Evolutionary conservation across 2,888 invertebrate species (phyloP), one percentile per base, ranked within the genome.

Genomic region (Chloromyia formosa): DNA sequence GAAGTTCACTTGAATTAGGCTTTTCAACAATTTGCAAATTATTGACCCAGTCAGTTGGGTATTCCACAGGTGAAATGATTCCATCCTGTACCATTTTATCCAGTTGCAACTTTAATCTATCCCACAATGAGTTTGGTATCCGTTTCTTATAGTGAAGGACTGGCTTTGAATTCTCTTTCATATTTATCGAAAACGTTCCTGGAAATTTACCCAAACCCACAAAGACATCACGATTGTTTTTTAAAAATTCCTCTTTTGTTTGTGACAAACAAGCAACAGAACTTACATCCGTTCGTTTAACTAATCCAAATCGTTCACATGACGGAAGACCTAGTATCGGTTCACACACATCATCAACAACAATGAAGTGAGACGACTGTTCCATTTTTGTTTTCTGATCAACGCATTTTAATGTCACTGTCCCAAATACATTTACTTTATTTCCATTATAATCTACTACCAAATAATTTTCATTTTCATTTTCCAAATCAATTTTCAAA

Each of bases 31-130:
- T 10, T 53, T 53, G 53, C 53, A 53, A 76, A 64, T 78, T 78
- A 61, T 78, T 79, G 20, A 79, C 78, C 79, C 78, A 79, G 61
- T 78, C 78, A 12, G 78, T 79, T 22, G 78, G 76, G 40, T 78
- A 78, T 22, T 77, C 75, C n/a, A 79, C 77, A 20, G 76, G 75
- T 40, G 77, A 77, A 69, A 79, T 79, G 1, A 80, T 78, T 27
- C 54, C 74, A 10, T 76, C 74, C 9, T 74, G 27, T 14, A 73
- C 64, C 74, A 79, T 74, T 69, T 58, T 14, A 7, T 77, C n/a
- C 66, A 14, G 79, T 35, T 35, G 2, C 27, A 35, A 4, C 27
- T 35, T 35, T 35, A 35, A 35, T 35, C 7, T 35, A 54, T 75
- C 78, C 10, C 66, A 40, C 42, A 78, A 42, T 18, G 75, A 68